Conservation (phyloP, 2,888 invertebrate species). For the Eupithecia vulgata region DNA sequence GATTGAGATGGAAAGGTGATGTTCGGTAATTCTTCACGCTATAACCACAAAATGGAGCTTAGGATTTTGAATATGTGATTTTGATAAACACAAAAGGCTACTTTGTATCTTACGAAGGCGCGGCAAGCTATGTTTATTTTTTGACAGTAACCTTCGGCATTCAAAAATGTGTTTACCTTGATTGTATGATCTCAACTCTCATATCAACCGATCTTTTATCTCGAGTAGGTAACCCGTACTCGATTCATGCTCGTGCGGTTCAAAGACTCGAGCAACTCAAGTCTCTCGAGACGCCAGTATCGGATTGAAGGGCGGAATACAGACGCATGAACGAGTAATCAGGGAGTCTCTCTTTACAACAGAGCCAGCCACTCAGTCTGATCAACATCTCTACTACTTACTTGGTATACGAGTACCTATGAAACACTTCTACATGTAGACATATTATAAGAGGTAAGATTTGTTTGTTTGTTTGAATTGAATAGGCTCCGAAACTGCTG, state of each 20-base stretch:
- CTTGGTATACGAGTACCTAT: not conserved
- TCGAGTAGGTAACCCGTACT: not conserved
- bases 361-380: not conserved
- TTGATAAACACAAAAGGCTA: too few relatives aligned
- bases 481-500: too few relatives aligned
- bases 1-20: too few relatives aligned
- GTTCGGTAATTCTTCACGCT: too few relatives aligned
- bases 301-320: conserved; percentile 1
- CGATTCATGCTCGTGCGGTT: conserved; percentile 3
- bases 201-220: not conserved
- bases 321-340: conserved; percentile 4
- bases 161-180: not conserved
- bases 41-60: too few relatives aligned
- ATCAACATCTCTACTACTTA: not conserved
- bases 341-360: not conserved
- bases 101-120: too few relatives aligned
- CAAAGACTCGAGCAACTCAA: conserved; percentile 7
- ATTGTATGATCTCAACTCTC: not conserved
- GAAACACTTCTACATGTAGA: too few relatives aligned
- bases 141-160: too few relatives aligned
- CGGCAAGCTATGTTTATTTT: too few relatives aligned
- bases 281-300: not conserved
- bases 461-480: too few relatives aligned
- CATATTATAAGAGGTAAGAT: too few relatives aligned
- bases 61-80: too few relatives aligned